Base-by-base conservation (phyloP, 1,140 invertebrate genomes). In the Aplysia californica region DNA sequence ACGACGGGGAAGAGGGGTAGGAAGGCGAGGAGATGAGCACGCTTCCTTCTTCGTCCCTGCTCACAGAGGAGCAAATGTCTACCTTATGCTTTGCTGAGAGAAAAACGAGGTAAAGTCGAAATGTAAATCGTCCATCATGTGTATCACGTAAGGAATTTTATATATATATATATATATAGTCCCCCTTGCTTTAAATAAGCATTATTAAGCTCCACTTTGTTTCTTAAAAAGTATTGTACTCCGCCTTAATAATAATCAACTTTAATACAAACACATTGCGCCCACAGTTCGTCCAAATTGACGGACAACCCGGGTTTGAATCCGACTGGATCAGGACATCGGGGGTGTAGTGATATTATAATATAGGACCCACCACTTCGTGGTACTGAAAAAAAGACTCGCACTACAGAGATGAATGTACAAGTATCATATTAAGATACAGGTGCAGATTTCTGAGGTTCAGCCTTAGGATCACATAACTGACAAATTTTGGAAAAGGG, bases 11-110 rank as follows among this genome's bases (percentile, higher is more conserved):
- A 18, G 1, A 5, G 2, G 59, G 59, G 29, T 75, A 66, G 31
- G 35, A 35, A 26, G 72, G 59, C 26, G 72, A 75, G 0, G 72
- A 23, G 0, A 75, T 4, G 39, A 66, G 29, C 4, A 75, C 36
- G 26, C 1, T 33, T 2, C 41, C 61, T 18, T 38, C 10, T 1
- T 44, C 31, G 31, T 75, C 72, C 6, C 3, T 0, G 61, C 59
- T 29, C 35, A 39, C 33, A 5, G 1, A 31, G 72, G 36, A 35
- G 29, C 72, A 75, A 10, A 75, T 75, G 23, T 66, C 26, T 4
- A 75, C 41, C 55, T 3, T 26, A 15, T 50, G 5, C 26, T 58
- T 23, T 1, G 36, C 72, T 75, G 61, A 6, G 36, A 55, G 29
- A 65, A 29, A 65, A 50, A 15, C n/a, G n/a, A 50, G n/a, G n/a